Base-by-base conservation (phyloP, 2,888 invertebrate species). In the Diplazon laetatorius region DNA sequence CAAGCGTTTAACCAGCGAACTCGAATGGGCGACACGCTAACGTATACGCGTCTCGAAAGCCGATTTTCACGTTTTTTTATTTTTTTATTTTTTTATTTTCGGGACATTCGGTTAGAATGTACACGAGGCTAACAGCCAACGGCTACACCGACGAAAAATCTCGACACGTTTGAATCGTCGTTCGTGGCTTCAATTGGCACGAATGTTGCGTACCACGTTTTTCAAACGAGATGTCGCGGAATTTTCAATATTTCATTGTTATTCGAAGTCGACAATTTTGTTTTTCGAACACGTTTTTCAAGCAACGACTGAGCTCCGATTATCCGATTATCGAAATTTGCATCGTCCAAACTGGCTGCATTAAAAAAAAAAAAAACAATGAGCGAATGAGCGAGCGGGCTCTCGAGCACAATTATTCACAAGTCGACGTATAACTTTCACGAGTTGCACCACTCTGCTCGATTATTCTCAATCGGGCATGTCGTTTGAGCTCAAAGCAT, bases 81-180 rank as follows among this genome's bases (percentile, higher is more conserved):
- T n/a, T n/a, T 85, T n/a, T n/a, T 78, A 74, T 57, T 78, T 74
- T 87, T 86, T 87, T 86, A 86, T 86, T n/a, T n/a, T 85, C 81
- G 80, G 84, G 82, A 81, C 80, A 82, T 80, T 82, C 81, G 84
- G 84, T 82, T 82, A 82, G 82, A 82, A 85, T 78, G 79, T 83
- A 79, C 73, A 81, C 60, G 65, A 42, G 30, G 22, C 8, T 3
- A 30, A 42, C 12, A 39, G 39, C 44, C 48, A 18, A 12, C 44
- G 16, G n/a, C 30, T 16, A 9, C 55, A 30, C 9, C 3, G 50
- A 1, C 18, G 37, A 22, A 18, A 12, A 42, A 20, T 59, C 16
- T 52, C 22, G 30, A 52, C 52, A 22, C 16, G 14, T 5, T 16
- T 16, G 25, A 1, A 10, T 60, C 25, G n/a, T 48, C 30, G 12